Base-by-base conservation (phyloP, 2,113 vertebrate species). In the Lanius ludovicianus region DNA sequence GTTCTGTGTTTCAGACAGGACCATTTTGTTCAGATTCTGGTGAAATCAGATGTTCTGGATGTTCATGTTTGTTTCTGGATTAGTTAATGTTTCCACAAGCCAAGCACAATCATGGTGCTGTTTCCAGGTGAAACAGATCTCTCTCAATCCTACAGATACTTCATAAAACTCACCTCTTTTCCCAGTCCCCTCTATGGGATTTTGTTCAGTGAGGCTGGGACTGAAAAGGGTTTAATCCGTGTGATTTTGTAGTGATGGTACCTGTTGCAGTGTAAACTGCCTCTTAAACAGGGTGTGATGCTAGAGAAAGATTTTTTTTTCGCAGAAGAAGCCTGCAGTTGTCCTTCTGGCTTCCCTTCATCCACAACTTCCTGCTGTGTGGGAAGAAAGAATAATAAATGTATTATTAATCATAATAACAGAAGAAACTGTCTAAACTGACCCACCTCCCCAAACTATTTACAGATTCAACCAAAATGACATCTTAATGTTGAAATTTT, bases 81-180 rank as follows among this genome's bases (percentile, higher is more conserved):
- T 75, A 78, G 10, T 27, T 71, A 4, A 1, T 21, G 49, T 89
- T 89, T 76, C 41, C n/a, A 23, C 4, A 4, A 22, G 56, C 47
- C 1, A 5, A 47, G 35, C 1, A 2, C 1, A 2, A 4, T 57
- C 0, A 0, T 37, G 64, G 23, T 74, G 8, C 39, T 47, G 1
- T 75, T 79, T 91, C 76, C n/a, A 37, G 67, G 24, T 79, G 60
- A 67, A 85, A 35, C 24, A 82, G 59, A 84, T 67, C 56, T 84
- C 19, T 80, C 39, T 64, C 28, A 56, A 15, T 64, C 18, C n/a
- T 63, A 27, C 22, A 59, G 27, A 55, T 31, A 2, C 2, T 65
- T 77, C 9, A 12, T n/a, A 18, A 79, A 71, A 17, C 5, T 75
- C 18, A 4, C 33, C 28, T 60, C 33, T 24, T 56, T 18, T 53